Evolutionary conservation across 2,113 vertebrate genomes (phyloP), one percentile per base, ranked within the genome.

Genomic region (Leptobrachium leishanense): DNA sequence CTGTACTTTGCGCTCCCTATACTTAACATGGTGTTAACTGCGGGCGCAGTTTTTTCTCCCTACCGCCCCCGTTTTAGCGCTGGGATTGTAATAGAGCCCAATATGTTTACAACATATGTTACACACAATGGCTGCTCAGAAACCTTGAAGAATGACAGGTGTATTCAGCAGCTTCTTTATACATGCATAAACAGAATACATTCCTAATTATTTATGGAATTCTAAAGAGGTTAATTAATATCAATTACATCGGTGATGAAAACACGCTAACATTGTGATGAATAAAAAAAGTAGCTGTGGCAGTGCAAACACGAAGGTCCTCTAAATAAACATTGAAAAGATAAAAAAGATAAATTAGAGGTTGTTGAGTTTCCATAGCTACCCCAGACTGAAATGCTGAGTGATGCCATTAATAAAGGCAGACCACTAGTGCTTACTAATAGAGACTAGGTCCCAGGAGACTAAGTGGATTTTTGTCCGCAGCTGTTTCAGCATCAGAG

Each of bases 331-430:
- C 65, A 54, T 44, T 44, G 43, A 72, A 13, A 72, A 68, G 64
- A 54, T 41, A 55, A 53, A 72, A 13, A 39, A 68, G 71, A 79
- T 74, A 68, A 12, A 40, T 64, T 68, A 70, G 74, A 64, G 39
- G 54, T 59, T 11, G 57, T 4, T 1, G 53, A 72, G 74, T 74
- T 57, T 46, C 77, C 71, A 74, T 73, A 74, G 74, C 43, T 80
- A 81, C 82, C 43, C 44, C 41, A 42, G 39, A 3, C 39, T 53
- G 41, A 72, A 72, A 41, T 80, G 72, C 40, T 72, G 69, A 73
- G 62, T 54, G 62, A 74, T 55, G 57, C 66, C 63, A 68, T 73
- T 79, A 79, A 79, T 73, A 67, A 67, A 73, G 72, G 70, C 55
- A 41, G 6, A 6, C 39, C 15, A 68, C n/a, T 7, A 43, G 67